Conservation (phyloP, 2,113 vertebrate genomes). For the Rhinopomastus cyanomelas region DNA sequence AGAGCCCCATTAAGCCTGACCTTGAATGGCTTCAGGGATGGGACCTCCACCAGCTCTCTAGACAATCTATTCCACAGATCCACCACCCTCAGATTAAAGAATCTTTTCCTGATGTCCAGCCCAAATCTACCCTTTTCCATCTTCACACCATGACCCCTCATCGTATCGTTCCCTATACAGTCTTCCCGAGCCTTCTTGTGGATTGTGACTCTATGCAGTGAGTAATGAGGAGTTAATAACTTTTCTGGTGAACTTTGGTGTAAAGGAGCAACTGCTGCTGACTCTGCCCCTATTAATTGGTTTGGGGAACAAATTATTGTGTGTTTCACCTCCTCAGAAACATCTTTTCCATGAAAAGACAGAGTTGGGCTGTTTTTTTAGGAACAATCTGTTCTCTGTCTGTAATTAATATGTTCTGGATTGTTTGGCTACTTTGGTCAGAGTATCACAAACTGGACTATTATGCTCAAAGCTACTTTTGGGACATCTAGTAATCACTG, state of each 20-base stretch:
- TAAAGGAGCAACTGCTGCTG: background rate
- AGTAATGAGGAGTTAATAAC: conserved; percentile 44
- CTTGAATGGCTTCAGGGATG: too few species aligned
- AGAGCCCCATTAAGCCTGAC: too few species aligned
- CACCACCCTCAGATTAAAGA: too few species aligned
- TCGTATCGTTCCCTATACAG: too few species aligned
- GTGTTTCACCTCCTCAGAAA: conserved; percentile 33
- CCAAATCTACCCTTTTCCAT: too few species aligned
- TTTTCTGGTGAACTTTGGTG: background rate
- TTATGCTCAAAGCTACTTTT: conserved; percentile 39
- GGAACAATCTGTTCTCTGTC: conserved; percentile 63
- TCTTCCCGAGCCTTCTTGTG: too few species aligned
- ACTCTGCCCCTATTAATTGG: background rate
- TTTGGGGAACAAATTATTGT: background rate
- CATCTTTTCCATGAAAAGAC: conserved; percentile 37
- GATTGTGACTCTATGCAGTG: background rate
- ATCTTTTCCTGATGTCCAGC: too few species aligned
- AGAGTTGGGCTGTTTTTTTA: conserved; percentile 27
- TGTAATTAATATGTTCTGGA: conserved; percentile 56
- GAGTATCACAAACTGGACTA: conserved; percentile 30
- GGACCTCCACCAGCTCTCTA: too few species aligned
- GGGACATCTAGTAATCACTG: conserved; percentile 13
- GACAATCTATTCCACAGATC: too few species aligned
- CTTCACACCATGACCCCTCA: too few species aligned
- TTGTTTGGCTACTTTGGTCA: conserved; percentile 40